Evolutionary conservation across 2,113 vertebrate genomes (phyloP).

Genomic region (Mormyrus lacerda): DNA sequence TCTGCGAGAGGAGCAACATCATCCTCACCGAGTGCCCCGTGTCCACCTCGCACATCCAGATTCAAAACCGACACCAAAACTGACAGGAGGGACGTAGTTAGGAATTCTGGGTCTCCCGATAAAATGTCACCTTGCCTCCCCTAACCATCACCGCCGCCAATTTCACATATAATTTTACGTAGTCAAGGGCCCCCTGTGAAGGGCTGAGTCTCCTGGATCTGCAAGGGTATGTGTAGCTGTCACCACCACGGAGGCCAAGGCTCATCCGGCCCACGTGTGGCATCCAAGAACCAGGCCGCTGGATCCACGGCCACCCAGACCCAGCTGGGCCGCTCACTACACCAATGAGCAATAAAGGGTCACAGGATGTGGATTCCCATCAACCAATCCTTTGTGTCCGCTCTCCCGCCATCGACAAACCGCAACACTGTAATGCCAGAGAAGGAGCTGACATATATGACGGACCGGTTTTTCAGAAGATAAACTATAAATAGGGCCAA

Average conservation of each 20-base stretch:
- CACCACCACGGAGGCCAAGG: not conserved
- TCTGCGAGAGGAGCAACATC: constrained; percentile 49
- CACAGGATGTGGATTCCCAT: constrained; percentile 32
- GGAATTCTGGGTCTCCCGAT: not conserved
- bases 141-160: not conserved
- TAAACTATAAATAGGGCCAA: constrained; percentile 15
- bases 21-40: constrained; percentile 27
- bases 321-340: constrained; percentile 26
- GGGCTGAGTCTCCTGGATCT: not conserved
- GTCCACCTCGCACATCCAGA: not conserved
- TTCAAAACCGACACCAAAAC: not conserved
- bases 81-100: not conserved
- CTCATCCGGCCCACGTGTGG: not conserved
- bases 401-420: not conserved
- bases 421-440: not conserved
- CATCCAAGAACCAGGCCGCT: not conserved
- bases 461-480: constrained; percentile 37
- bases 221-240: not conserved
- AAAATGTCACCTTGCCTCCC: not conserved
- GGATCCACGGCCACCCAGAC: not conserved
- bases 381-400: not conserved
- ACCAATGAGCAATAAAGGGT: constrained; percentile 45
- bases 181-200: not conserved
- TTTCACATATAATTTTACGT: not conserved
- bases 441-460: constrained; percentile 33